Base-by-base conservation (phyloP, 2,888 invertebrate species). In the Acleris cristana region DNA sequence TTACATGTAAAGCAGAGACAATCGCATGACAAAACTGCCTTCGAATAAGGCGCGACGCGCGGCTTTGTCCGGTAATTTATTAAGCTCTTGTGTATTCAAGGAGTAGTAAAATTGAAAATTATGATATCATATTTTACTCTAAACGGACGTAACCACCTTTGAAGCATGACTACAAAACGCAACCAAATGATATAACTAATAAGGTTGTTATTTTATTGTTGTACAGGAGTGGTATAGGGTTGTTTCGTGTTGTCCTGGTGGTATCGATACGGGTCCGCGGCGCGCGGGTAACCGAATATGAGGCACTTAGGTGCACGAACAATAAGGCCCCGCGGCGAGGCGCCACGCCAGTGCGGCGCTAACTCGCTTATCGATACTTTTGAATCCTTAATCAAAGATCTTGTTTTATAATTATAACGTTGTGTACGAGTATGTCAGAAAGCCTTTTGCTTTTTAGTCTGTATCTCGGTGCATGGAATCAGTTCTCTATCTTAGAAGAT, bases 251-350 rank as follows among this genome's bases (percentile, higher is more conserved):
- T 48, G 64, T 63, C 49, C 61, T 45, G 45, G 63, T 73, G 73
- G 82, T 89, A 90, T 90, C 87, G 88, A 90, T 90, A 86, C 79
- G 78, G 83, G 86, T 86, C 85, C 77, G 81, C 82, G 84, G 85
- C 83, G 82, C 84, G 79, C 85, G 84, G 84, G 92, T 91, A 90
- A 90, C 91, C 88, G 80, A 90, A 91, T 92, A 92, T 90, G 88
- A 91, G 91, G 89, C 90, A 89, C 86, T 90, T 90, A 90, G 86
- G 80, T 76, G 83, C 81, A 78, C 83, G 87, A 81, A 91, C 90
- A 90, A 90, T 88, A 86, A 82, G 78, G 76, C 85, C 90, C 92
- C 85, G 90, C 85, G 83, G 91, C 79, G 82, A 89, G 91, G 91
- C 91, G 92, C 92, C 92, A 85, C 73, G 72, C 8, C 81, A 88